These are phyloP conservation scores for Zonotrichia albicollis DNA, from an alignment of 2,797 vertebrate species.

Conservation along the genomic window DNA sequence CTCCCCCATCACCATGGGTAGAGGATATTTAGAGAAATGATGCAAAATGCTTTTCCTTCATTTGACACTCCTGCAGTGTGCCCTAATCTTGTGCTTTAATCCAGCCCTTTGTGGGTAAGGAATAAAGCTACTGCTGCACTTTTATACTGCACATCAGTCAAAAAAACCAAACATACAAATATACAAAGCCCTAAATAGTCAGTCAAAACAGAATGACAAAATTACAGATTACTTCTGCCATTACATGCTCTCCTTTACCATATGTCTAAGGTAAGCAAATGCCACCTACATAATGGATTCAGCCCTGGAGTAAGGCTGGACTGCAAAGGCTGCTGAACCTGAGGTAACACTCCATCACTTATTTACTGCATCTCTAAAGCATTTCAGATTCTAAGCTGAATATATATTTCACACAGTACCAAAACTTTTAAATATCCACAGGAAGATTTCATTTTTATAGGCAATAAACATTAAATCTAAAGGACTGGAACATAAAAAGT, in stretches of 20 bases:
- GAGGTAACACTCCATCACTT: conserved; percentile 51
- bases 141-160: not conserved
- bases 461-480: conserved; percentile 87
- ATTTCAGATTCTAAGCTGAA: conserved; percentile 67
- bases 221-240: not conserved
- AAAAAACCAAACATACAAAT: not conserved
- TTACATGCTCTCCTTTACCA: not conserved
- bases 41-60: not conserved
- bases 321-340: not conserved
- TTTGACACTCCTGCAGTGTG: not conserved
- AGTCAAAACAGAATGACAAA: conserved; percentile 14
- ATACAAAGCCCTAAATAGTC: not conserved
- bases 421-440: conserved; percentile 83
- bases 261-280: conserved; percentile 27
- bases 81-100: not conserved
- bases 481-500: conserved; percentile 84
- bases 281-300: not conserved
- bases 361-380: conserved; percentile 74
- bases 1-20: rapidly evolving
- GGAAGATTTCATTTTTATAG: conserved; percentile 85
- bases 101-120: not conserved
- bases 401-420: conserved; percentile 75
- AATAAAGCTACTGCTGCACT: not conserved
- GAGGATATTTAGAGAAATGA: not conserved
- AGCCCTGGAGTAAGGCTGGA: conserved; percentile 33